Evolutionary conservation across 2,797 vertebrate species (phyloP).

Genomic region (Masticophis lateralis): DNA sequence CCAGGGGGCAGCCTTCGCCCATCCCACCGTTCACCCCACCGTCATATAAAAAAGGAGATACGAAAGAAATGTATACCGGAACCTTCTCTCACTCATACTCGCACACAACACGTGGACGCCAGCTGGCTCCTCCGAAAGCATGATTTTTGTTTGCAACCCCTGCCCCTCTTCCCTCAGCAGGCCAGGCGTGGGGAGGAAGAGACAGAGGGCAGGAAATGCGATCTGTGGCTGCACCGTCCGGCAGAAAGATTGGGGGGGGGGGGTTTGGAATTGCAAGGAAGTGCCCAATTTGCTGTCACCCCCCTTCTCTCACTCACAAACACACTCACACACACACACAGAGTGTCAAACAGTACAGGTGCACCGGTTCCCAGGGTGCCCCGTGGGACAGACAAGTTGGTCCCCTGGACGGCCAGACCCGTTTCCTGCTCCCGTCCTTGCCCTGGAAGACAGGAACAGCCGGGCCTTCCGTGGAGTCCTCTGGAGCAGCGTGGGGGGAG

Average conservation of each 20-base stretch:
- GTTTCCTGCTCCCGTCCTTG: not conserved
- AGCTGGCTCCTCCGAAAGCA: not conserved
- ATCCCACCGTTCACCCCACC: too few relatives aligned
- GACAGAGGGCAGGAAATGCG: not conserved
- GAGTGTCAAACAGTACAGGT: not conserved
- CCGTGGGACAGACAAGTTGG: not conserved
- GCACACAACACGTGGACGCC: rapidly evolving
- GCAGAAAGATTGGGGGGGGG: not conserved
- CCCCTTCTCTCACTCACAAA: not conserved
- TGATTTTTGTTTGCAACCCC: not conserved
- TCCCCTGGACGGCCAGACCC: not conserved
- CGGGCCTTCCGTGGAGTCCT: not conserved
- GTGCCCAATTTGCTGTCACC: not conserved
- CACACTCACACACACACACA: not conserved
- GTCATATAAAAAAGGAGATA: not conserved
- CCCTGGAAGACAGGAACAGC: not conserved
- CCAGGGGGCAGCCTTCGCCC: too few relatives aligned
- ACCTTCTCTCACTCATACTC: not conserved
- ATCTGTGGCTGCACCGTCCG: rapidly evolving
- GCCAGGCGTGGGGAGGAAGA: not conserved
- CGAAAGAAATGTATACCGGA: not conserved
- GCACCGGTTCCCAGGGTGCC: not conserved
- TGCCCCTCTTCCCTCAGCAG: not conserved
- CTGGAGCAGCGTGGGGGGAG: not conserved
- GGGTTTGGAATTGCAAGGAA: not conserved